Conservation (phyloP, 2,113 vertebrate genomes). For the Dinomys branickii region DNA sequence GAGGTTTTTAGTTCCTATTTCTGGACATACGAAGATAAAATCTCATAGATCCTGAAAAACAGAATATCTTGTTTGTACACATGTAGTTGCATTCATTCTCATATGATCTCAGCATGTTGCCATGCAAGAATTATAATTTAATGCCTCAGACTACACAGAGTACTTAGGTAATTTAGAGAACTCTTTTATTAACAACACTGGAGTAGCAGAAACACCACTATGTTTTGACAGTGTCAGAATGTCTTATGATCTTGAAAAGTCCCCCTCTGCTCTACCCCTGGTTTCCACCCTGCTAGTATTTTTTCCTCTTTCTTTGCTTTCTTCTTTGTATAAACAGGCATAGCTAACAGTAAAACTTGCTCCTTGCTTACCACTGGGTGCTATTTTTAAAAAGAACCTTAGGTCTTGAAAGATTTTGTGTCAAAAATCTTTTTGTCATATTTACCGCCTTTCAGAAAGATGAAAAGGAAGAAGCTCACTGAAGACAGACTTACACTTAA, state of each 20-base stretch:
- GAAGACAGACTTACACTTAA: conserved; percentile 24
- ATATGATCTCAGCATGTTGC: not conserved
- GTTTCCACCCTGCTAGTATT: not conserved
- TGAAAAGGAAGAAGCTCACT: not conserved
- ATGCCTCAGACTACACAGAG: not conserved
- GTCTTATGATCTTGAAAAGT: conserved; percentile 47
- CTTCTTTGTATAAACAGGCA: not conserved
- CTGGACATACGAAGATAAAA: not conserved
- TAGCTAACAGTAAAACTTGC: conserved; percentile 10
- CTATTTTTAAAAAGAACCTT: conserved; percentile 57
- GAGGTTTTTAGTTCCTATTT: not conserved
- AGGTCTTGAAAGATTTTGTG: conserved; percentile 55
- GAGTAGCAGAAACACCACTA: not conserved
- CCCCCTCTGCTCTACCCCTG: not conserved
- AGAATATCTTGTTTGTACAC: not conserved
- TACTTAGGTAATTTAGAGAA: conserved; percentile 50
- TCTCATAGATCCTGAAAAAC: not conserved
- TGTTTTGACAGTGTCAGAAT: not conserved
- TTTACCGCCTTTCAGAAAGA: conserved; percentile 32
- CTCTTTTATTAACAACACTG: not conserved
- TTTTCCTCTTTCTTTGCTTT: not conserved
- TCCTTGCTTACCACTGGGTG: not conserved
- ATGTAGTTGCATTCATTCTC: not conserved
- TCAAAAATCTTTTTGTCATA: conserved; percentile 29
- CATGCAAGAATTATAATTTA: conserved; percentile 42